Evolutionary conservation across 2,888 invertebrate genomes (phyloP).

Genomic region (Nephrocerus scutellatus): DNA sequence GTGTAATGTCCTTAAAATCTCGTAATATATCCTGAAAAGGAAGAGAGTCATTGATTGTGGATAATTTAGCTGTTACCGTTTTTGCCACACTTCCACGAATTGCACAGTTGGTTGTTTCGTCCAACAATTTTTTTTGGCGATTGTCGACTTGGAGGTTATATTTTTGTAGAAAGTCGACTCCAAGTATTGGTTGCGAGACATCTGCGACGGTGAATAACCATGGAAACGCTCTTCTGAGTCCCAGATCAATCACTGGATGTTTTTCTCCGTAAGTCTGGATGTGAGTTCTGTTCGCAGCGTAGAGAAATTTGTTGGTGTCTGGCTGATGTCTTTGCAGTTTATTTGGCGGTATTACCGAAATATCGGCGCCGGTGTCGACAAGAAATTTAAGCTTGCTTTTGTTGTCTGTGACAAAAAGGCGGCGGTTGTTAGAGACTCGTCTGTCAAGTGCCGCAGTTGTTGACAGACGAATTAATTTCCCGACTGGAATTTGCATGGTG

Average conservation of each 20-base stretch:
- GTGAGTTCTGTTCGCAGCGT: slow-evolving; percentile 19
- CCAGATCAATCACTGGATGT: slow-evolving; percentile 12
- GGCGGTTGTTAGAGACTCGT: slow-evolving; percentile 3
- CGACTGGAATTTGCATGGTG: slow-evolving; percentile 8
- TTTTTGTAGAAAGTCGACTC: slow-evolving; percentile 23
- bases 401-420: slow-evolving; percentile 2
- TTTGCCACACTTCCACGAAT: too few species aligned
- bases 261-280: slow-evolving; percentile 19
- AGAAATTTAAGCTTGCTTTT: slow-evolving; percentile 13
- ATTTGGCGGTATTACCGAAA: slow-evolving; percentile 10
- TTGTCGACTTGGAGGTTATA: slow-evolving; percentile 15
- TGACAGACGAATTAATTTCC: slow-evolving; percentile 11
- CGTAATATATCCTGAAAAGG: too few species aligned
- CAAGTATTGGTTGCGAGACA: slow-evolving; percentile 23
- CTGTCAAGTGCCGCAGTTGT: slow-evolving; percentile 11
- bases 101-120: too few species aligned
- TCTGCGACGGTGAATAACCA: slow-evolving; percentile 26
- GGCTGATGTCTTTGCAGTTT: background rate
- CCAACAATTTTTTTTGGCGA: slow-evolving; percentile 8
- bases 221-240: slow-evolving; percentile 22
- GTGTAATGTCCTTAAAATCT: too few species aligned
- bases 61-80: too few species aligned
- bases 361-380: slow-evolving; percentile 15
- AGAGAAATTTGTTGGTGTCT: slow-evolving; percentile 6
- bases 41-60: too few species aligned